Percentiles rank a stretch among this genome's conserved stretches.
Conservation (phyloP, 23 tunicate genomes). For the Aplidium turbinatum region DNA sequence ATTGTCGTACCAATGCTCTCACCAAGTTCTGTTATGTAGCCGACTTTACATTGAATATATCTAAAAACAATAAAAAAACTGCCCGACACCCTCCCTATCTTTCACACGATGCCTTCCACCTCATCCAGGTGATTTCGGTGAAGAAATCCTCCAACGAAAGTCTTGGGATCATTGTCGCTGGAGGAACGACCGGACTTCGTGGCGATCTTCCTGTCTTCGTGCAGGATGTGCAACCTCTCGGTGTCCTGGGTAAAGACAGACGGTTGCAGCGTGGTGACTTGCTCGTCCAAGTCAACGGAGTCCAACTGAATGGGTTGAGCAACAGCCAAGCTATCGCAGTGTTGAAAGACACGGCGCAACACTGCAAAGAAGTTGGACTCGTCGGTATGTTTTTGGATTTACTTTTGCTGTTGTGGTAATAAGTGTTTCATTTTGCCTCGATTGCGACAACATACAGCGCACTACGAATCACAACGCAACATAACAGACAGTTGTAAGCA, state of each 20-base stretch:
- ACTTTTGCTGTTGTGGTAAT: too few relatives aligned
- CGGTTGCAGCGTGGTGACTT: conserved; percentile 82
- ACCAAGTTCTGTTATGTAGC: too few relatives aligned
- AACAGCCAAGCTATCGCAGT: conserved; percentile 65
- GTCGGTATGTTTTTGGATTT: conserved; percentile 42
- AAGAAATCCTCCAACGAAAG: conserved; percentile 59
- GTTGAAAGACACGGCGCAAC: conserved; percentile 74
- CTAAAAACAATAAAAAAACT: too few relatives aligned
- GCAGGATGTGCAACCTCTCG: conserved; percentile 73
- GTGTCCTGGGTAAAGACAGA: conserved; percentile 69
- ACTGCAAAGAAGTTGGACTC: conserved; percentile 44
- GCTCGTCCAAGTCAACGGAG: conserved; percentile 60
- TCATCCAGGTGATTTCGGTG: conserved; percentile 65
- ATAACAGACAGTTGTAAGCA: too few relatives aligned
- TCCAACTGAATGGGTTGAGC: conserved; percentile 52
- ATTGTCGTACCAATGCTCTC: too few relatives aligned
- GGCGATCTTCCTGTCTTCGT: conserved; percentile 84
- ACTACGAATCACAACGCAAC: too few relatives aligned
- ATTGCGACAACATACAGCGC: too few relatives aligned
- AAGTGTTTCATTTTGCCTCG: too few relatives aligned
- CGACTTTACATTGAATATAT: too few relatives aligned
- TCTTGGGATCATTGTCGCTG: conserved; percentile 88
- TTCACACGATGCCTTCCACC: too few relatives aligned
- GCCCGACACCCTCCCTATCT: too few relatives aligned
- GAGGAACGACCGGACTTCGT: conserved; percentile 55